Evolutionary conservation across 2,797 vertebrate genomes (phyloP).

Genomic region (Protonibea diacanthus): DNA sequence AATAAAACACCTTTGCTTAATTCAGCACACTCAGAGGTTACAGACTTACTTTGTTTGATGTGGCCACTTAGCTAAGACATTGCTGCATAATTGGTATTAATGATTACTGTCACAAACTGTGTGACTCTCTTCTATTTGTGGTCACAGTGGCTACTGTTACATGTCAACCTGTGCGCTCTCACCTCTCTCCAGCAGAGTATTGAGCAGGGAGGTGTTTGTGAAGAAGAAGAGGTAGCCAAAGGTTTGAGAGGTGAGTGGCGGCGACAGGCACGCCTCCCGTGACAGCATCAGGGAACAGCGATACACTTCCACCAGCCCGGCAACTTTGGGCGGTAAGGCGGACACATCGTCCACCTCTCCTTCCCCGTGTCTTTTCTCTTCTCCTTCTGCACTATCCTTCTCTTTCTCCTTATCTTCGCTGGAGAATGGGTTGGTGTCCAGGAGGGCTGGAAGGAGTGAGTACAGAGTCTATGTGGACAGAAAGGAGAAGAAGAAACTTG

Average conservation of each 20-base stretch:
- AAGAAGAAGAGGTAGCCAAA: conserved; percentile 97
- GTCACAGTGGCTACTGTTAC: neutral
- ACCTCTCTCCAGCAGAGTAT: conserved; percentile 95
- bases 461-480: conserved; percentile 88
- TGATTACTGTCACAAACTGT: neutral
- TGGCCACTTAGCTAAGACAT: neutral
- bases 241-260: conserved; percentile 94
- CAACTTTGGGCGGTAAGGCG: conserved; percentile 88
- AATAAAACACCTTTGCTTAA: neutral
- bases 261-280: conserved; percentile 90
- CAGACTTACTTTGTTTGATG: neutral
- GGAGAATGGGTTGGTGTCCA: conserved; percentile 95
- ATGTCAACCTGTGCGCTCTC: conserved; percentile 38
- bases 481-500: conserved; percentile 6
- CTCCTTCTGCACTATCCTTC: conserved; percentile 72
- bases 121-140: neutral
- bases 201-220: conserved; percentile 95
- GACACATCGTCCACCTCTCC: conserved; percentile 88
- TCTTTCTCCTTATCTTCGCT: conserved; percentile 83
- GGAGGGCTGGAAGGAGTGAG: conserved; percentile 91
- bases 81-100: neutral
- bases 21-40: too few species aligned
- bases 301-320: conserved; percentile 91
- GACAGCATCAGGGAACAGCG: conserved; percentile 90
- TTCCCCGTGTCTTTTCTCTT: conserved; percentile 65